Evolutionary conservation across 1,140 invertebrate species (phyloP), one percentile per base, ranked within the genome.

Genomic region (Batillaria attramentaria): DNA sequence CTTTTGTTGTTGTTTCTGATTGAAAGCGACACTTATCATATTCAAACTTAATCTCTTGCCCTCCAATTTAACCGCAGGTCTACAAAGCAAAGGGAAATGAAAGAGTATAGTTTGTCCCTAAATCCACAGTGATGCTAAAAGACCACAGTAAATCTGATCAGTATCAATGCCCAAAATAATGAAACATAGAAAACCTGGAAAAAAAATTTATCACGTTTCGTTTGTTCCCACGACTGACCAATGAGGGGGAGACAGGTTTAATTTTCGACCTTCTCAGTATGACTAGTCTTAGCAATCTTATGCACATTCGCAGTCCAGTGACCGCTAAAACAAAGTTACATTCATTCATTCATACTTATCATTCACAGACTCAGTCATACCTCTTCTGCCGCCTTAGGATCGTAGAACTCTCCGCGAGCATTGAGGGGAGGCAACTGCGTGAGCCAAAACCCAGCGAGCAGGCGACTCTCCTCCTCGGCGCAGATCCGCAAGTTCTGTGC

Each of bases 391-490:
- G 84, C 68, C 33, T 81, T 79, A 20, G 83, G 77, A 41, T 83
- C 83, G 33, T 83, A 83, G 31, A 81, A 82, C 16, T 84, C 84
- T 20, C 81, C 82, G 2, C 74, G 41, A 3, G 77, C 46, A 70
- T 83, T 79, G 65, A 80, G 33, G 46, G 80, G 82, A 18, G 87
- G 87, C 39, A 88, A 74, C 74, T 83, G 80, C n/a, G 84, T 83
- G 10, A 85, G 79, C 87, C 86, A 88, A 73, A 87, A 87, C 31
- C 79, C 79, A 66, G 66, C 39, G n/a, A 87, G 78, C 16, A 88
- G 79, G 42, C 81, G 81, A 33, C 70, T 74, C 41, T 83, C 84
- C 73, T 87, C 84, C 39, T 83, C 78, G 39, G 86, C 72, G 78
- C 87, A 88, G 24, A 86, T 79, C 6, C 81, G 69, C 50, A 87